Evolutionary conservation across 2,797 vertebrate genomes (phyloP), one percentile per base, ranked within the genome.

Genomic region (Chiroxiphia lanceolata): DNA sequence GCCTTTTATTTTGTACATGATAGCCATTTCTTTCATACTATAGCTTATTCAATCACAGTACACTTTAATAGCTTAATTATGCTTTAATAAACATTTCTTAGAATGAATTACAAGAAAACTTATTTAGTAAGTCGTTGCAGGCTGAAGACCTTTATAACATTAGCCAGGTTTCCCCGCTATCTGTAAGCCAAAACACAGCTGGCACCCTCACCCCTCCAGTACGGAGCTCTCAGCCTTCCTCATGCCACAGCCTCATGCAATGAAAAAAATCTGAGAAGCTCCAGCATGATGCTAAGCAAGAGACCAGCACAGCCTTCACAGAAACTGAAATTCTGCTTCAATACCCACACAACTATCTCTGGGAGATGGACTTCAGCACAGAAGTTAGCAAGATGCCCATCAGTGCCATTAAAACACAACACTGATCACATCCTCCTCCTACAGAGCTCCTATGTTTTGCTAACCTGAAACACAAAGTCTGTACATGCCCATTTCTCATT

Each of bases 251-350:
- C 7, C 36, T 26, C 36, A 31, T 0, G 7, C 33, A 67, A 87
- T 42, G 13, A 29, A 63, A 78, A 76, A 85, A 50, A 68, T 1
- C 26, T 12, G 25, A 89, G 27, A 77, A 42, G 5, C 26, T 61
- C n/a, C 50, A 51, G 14, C 40, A 21, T 3, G 42, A 84, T n/a
- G n/a, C 90, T 48, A 64, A 91, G 26, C 56, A 54, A 68, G 57
- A 94, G 53, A 92, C 19, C 44, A 86, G 83, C 64, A 94, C 44
- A 92, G 93, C 71, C 84, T n/a, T 1, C 7, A 91, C 59, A 56
- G 27, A 75, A 91, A 70, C 71, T n/a, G 25, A 78, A 92, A 45
- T 45, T 59, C 25, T 3, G 22, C 69, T 50, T 47, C 83, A 51
- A 14, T 10, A 34, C 6, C 38, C 76, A 77, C 33, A 53, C 13